phyloP scores from a whole-genome alignment of 2,888 invertebrate genomes.

The Nomada lathburiana region DNA sequence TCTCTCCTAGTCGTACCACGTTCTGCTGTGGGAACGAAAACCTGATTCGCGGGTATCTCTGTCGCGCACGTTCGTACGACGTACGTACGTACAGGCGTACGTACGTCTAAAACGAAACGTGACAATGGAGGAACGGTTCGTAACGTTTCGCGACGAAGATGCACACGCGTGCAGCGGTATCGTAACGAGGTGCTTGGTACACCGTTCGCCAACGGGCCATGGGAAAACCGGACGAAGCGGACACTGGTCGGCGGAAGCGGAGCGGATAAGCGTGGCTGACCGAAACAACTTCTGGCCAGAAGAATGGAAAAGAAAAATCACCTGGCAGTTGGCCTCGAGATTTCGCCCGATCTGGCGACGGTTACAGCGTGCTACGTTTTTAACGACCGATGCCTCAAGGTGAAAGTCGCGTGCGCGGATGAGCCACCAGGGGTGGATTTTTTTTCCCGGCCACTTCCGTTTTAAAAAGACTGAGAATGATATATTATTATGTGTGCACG shows the following conservation, averaged over 20 bases:
- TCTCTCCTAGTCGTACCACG: slow-evolving; percentile 4
- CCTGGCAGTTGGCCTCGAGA: slow-evolving; percentile 61
- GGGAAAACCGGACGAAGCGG: slow-evolving; percentile 81
- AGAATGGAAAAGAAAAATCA: slow-evolving; percentile 64
- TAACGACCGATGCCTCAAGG: slow-evolving; percentile 10
- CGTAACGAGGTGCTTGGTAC: slow-evolving; percentile 41
- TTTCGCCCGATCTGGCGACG: slow-evolving; percentile 50
- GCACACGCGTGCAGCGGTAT: slow-evolving; percentile 2
- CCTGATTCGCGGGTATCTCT: slow-evolving; percentile 81
- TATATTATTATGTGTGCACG: background rate
- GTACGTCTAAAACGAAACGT: background rate
- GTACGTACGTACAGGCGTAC: background rate
- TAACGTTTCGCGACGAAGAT: slow-evolving; percentile 23
- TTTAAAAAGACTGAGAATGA: background rate
- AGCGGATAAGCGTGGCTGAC: slow-evolving; percentile 50
- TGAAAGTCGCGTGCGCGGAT: background rate
- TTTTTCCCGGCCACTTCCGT: background rate
- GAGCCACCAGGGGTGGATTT: background rate
- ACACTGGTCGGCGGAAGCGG: slow-evolving; percentile 75
- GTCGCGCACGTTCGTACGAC: slow-evolving; percentile 14
- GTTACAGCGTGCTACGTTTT: slow-evolving; percentile 17
- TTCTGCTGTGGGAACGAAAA: slow-evolving; percentile 83
- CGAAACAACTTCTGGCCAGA: background rate
- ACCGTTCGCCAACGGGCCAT: slow-evolving; percentile 62
- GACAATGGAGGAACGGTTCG: slow-evolving; percentile 57